Evolutionary conservation across 2,113 vertebrate genomes (phyloP).

Genomic region (Cheilinus undulatus): DNA sequence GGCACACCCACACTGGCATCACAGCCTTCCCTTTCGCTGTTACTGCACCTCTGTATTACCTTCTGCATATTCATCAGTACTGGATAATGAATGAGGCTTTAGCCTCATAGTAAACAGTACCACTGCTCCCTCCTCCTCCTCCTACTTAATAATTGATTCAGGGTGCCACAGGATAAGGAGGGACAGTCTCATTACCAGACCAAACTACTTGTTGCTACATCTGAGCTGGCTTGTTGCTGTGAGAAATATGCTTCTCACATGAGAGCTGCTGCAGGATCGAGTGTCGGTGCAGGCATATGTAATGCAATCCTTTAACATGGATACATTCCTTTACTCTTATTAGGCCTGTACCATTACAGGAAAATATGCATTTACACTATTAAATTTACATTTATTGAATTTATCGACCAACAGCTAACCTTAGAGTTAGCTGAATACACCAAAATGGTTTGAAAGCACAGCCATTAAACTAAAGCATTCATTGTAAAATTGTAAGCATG

Average conservation of each 20-base stretch:
- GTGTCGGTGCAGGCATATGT: constrained; percentile 5
- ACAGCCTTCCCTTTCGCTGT: background rate
- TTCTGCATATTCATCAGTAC: constrained; percentile 50
- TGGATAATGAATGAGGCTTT: too few species aligned
- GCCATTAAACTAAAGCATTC: too few species aligned
- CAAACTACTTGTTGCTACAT: constrained; percentile 57
- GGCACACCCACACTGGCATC: constrained; percentile 3
- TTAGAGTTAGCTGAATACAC: too few species aligned
- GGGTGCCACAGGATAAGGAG: constrained; percentile 58
- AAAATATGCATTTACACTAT: too few species aligned
- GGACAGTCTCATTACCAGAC: constrained; percentile 60
- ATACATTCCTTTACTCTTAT: constrained; percentile 40
- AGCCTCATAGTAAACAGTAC: too few species aligned
- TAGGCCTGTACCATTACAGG: too few species aligned
- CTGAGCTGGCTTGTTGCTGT: constrained; percentile 49
- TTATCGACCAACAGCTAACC: too few species aligned
- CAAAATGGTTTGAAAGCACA: too few species aligned
- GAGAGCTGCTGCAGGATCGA: constrained; percentile 15
- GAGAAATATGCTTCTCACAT: constrained; percentile 35
- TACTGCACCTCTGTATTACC: constrained; percentile 43
- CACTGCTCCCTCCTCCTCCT: constrained; percentile 34
- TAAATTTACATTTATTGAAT: too few species aligned
- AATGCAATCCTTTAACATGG: background rate
- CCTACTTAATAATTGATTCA: constrained; percentile 73
- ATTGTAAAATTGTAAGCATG: too few species aligned